Percentiles rank a stretch among this genome's conserved stretches.
Conservation (phyloP, 1,140 invertebrate species). For the Euglossa dilemma region DNA sequence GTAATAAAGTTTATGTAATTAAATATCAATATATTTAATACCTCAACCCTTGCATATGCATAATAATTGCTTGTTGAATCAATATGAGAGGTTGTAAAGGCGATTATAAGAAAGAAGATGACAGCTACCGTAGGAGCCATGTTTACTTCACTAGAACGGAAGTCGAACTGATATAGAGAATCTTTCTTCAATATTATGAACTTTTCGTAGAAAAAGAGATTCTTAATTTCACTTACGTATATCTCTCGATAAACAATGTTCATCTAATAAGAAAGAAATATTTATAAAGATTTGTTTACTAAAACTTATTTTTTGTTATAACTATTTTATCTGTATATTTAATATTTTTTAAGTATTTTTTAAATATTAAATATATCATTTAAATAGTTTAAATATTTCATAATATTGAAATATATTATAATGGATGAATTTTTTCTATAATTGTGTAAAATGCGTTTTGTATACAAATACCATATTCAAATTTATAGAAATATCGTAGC, state of each 20-base stretch:
- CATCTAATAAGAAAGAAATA: neutral
- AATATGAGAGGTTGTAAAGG: neutral
- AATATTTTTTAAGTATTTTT: neutral
- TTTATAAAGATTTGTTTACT: neutral
- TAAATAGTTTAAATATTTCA: neutral
- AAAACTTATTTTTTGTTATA: neutral
- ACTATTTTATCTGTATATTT: neutral
- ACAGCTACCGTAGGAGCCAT: conserved; percentile 46
- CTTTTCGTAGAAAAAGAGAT: neutral
- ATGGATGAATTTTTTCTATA: neutral
- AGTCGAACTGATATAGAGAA: neutral
- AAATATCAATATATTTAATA: conserved; percentile 31
- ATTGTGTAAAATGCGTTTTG: neutral
- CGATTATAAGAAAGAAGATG: conserved; percentile 11
- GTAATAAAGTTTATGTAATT: neutral
- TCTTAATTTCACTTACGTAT: too few relatives aligned
- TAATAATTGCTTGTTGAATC: conserved; percentile 30
- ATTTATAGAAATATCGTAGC: neutral
- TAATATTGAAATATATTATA: neutral
- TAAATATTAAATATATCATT: too few relatives aligned
- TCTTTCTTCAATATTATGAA: neutral
- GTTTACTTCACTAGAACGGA: conserved; percentile 43
- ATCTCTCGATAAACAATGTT: neutral
- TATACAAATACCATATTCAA: neutral
- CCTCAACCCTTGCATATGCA: conserved; percentile 58